A percentile compares a stretch with the other conserved stretches of the same genome.
Conservation (phyloP, 2,888 invertebrate species). For the Heliconius sara region DNA sequence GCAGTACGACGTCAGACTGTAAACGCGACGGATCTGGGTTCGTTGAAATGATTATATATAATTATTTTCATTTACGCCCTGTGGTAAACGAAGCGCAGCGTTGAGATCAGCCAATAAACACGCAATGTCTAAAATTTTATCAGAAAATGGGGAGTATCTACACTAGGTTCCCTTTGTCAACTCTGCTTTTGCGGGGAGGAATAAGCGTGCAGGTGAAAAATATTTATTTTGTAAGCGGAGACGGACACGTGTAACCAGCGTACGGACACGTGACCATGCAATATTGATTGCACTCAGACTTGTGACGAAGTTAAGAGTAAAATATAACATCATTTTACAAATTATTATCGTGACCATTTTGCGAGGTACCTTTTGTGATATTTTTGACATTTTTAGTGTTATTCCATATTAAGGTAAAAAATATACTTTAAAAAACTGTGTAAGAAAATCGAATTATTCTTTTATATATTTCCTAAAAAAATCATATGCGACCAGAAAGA, state of each 20-base stretch:
- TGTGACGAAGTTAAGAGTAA: neutral
- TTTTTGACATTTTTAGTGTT: neutral
- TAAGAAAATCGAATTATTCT: too few species aligned
- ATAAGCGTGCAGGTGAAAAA: neutral
- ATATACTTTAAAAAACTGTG: too few species aligned
- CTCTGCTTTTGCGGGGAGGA: neutral
- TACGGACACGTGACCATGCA: neutral
- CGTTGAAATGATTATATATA: neutral
- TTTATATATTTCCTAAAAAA: too few species aligned
- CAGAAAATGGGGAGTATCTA: neutral
- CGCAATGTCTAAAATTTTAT: neutral
- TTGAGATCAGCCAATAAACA: neutral
- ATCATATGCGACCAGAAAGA: too few species aligned
- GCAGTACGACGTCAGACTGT: too few species aligned
- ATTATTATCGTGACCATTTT: neutral
- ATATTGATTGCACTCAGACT: neutral
- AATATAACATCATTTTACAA: neutral
- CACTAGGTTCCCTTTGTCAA: neutral
- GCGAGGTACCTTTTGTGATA: neutral
- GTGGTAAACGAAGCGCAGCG: too few species aligned
- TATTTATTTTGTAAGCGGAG: neutral
- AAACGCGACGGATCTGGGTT: too few species aligned
- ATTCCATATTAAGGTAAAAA: too few species aligned
- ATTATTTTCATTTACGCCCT: too few species aligned
- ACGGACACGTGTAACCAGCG: neutral